Evolutionary conservation across 2,888 invertebrate species (phyloP).

Genomic region (Drosophila falleni): DNA sequence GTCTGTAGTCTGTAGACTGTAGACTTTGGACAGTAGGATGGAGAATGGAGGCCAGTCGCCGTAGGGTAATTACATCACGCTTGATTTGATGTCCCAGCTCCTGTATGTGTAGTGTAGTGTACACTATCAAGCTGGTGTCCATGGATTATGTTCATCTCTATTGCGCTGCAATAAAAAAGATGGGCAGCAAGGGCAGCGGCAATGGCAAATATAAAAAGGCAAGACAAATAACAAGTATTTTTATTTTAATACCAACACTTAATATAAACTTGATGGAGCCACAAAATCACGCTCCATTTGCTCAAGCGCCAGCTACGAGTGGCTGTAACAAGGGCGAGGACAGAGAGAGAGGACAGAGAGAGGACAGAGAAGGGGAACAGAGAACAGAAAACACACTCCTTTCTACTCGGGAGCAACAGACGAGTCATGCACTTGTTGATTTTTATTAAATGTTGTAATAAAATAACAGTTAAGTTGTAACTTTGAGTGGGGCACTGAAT

Average conservation of each 20-base stretch:
- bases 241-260: constrained; percentile 82
- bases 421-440: constrained; percentile 80
- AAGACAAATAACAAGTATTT: constrained; percentile 81
- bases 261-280: constrained; percentile 82
- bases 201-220: constrained; percentile 70
- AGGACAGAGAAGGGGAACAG: neutral
- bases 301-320: constrained; percentile 54
- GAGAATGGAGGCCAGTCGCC: constrained; percentile 14
- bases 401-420: constrained; percentile 50
- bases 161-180: constrained; percentile 59
- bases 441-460: constrained; percentile 81
- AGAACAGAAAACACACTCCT: constrained; percentile 44
- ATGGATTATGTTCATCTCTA: constrained; percentile 26
- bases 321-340: constrained; percentile 38
- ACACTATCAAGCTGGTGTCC: constrained; percentile 15
- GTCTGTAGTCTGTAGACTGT: neutral
- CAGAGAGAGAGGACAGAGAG: neutral
- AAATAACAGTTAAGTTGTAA: constrained; percentile 82
- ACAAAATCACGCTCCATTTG: constrained; percentile 82
- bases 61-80: constrained; percentile 71
- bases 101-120: constrained; percentile 34
- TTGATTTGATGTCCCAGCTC: constrained; percentile 69
- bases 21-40: neutral
- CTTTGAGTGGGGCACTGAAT: constrained; percentile 76
- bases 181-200: constrained; percentile 34